Evolutionary conservation across 2,113 vertebrate species (phyloP).

Genomic region (Athene cunicularia): DNA sequence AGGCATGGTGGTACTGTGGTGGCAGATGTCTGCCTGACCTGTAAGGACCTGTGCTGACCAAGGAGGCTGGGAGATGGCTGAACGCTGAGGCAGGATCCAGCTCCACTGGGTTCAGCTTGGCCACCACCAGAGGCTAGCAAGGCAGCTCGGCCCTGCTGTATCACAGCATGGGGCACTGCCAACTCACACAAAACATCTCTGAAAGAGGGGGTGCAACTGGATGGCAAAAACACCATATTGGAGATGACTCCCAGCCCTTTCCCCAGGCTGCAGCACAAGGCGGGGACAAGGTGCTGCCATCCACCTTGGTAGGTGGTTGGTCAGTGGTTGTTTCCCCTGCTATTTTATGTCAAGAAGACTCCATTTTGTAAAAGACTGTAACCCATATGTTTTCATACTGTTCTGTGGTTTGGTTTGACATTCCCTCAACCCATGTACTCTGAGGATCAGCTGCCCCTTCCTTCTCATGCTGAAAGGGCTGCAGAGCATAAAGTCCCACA

Average conservation of each 20-base stretch:
- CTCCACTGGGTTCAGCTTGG: not conserved
- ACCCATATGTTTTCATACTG: not conserved
- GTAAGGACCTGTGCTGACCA: too few species aligned
- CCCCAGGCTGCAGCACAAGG: not conserved
- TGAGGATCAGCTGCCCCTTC: not conserved
- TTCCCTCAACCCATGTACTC: not conserved
- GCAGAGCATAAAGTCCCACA: not conserved
- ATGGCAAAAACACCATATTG: not conserved
- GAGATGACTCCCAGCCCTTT: not conserved
- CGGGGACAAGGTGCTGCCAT: accelerated
- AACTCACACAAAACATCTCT: not conserved
- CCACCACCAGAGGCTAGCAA: not conserved
- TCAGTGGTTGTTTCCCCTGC: not conserved
- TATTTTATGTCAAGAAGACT: not conserved
- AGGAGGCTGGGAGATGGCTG: too few species aligned
- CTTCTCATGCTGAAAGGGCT: not conserved
- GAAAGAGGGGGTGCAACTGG: not conserved
- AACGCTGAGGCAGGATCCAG: not conserved
- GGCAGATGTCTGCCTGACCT: too few species aligned
- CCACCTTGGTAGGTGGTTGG: not conserved
- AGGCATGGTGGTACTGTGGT: too few species aligned
- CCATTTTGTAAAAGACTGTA: not conserved
- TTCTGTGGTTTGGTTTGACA: not conserved
- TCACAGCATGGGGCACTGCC: not conserved
- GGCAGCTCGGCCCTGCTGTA: not conserved